These are phyloP conservation scores for Chloropsis hardwickii DNA, from an alignment of 2,113 vertebrate species.

Conservation along the genomic window DNA sequence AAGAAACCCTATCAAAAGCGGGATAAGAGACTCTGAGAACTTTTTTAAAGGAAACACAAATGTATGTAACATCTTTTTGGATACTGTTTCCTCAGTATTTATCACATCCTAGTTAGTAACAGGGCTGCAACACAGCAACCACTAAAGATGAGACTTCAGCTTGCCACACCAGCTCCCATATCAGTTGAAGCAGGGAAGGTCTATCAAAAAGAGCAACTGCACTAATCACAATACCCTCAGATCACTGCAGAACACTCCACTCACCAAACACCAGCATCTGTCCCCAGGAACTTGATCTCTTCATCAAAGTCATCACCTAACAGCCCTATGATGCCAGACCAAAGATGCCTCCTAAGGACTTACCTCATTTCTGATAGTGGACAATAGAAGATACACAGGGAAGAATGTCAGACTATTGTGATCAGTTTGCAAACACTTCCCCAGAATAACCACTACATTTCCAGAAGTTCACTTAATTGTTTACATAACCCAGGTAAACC, in stretches of 20 bases:
- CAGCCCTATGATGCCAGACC: not conserved
- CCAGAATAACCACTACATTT: not conserved
- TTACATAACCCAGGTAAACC: not conserved
- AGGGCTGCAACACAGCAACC: not conserved
- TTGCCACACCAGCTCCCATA: not conserved
- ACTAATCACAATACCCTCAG: not conserved
- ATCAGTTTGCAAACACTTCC: not conserved
- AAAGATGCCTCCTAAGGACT: not conserved
- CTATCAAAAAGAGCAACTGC: not conserved
- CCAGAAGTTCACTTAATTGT: not conserved
- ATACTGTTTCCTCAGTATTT: not conserved
- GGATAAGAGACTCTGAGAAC: not conserved
- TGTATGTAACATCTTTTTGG: not conserved
- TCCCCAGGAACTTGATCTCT: not conserved
- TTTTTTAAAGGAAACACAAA: not conserved
- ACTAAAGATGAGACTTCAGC: not conserved
- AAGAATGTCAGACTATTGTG: not conserved
- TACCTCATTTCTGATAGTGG: not conserved
- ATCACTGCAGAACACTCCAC: not conserved
- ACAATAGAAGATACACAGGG: not conserved
- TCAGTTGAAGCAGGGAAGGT: not conserved
- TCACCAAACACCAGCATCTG: not conserved
- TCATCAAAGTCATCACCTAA: not conserved
- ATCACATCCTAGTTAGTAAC: not conserved
- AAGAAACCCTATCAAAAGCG: not conserved